Conservation (phyloP, 2,888 invertebrate species). For the Lathronympha strigana region DNA sequence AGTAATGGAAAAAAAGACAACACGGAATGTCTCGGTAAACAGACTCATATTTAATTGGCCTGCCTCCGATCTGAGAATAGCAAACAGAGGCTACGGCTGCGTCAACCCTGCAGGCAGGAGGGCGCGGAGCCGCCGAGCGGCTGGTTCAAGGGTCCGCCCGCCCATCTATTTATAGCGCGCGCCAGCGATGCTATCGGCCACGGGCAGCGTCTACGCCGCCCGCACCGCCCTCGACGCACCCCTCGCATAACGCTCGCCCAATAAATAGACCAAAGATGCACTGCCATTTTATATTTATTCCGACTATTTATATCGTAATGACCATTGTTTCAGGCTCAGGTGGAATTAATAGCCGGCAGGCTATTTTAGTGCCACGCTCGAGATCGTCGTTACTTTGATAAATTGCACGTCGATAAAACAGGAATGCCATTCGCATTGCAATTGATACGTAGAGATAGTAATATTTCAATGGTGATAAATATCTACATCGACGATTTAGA, state of each 20-base stretch:
- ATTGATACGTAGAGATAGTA: constrained; percentile 53
- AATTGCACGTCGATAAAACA: constrained; percentile 58
- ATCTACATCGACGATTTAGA: constrained; percentile 55
- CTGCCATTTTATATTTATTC: constrained; percentile 74
- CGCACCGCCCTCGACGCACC: constrained; percentile 76
- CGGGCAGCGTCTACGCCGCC: constrained; percentile 66
- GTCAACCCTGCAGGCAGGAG: constrained; percentile 61
- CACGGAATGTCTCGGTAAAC: neutral
- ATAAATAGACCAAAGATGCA: constrained; percentile 78
- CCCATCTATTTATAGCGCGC: constrained; percentile 78
- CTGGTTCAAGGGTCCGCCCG: constrained; percentile 80
- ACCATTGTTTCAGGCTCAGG: constrained; percentile 75
- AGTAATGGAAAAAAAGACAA: neutral
- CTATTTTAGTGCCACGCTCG: constrained; percentile 60
- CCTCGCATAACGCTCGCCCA: constrained; percentile 74
- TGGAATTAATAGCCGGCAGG: constrained; percentile 74
- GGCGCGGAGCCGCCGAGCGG: constrained; percentile 64
- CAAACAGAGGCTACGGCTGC: neutral
- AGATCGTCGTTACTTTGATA: constrained; percentile 67
- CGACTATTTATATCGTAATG: constrained; percentile 78
- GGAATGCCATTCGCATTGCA: constrained; percentile 54
- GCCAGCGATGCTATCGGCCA: constrained; percentile 74
- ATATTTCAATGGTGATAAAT: constrained; percentile 58
- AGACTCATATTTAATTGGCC: neutral
- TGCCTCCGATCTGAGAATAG: neutral